phyloP scores from a whole-genome alignment of 53 echinoderm and acorn worm species.

The Glandiceps talaboti region DNA sequence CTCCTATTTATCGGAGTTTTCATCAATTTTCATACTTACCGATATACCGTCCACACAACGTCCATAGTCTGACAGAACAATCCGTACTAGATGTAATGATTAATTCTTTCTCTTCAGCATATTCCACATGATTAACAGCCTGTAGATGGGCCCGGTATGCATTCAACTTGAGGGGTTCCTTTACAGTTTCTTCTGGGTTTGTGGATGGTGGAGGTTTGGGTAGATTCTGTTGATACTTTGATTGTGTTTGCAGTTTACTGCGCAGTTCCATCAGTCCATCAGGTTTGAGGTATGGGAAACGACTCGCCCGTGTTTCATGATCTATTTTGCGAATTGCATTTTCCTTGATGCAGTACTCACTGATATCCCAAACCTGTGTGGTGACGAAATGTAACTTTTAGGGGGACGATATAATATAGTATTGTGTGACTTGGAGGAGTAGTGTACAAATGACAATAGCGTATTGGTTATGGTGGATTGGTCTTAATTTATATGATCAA shows the following conservation, averaged over 20 bases:
- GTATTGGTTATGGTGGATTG: no score
- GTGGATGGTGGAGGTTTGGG: constrained; percentile 48
- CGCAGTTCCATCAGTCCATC: background rate
- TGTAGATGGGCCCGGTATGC: constrained; percentile 74
- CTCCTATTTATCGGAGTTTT: no score
- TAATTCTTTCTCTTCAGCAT: constrained; percentile 73
- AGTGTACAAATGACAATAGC: no score
- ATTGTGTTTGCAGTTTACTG: background rate
- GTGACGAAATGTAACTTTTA: no score
- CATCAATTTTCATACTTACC: no score
- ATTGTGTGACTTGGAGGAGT: no score
- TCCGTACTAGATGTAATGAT: constrained; percentile 71
- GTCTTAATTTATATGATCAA: no score
- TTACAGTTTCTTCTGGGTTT: constrained; percentile 59
- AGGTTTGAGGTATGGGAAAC: background rate
- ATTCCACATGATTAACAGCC: constrained; percentile 53
- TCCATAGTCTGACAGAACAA: constrained; percentile 83
- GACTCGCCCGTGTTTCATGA: background rate
- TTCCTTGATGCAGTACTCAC: constrained; percentile 64
- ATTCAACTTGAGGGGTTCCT: constrained; percentile 70
- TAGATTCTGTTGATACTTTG: background rate
- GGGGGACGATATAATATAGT: no score
- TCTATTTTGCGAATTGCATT: background rate
- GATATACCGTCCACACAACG: constrained; percentile 85
- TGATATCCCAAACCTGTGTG: constrained; percentile 94